Conservation (phyloP, 2,797 vertebrate species). For the Notolepis coatsorum region DNA sequence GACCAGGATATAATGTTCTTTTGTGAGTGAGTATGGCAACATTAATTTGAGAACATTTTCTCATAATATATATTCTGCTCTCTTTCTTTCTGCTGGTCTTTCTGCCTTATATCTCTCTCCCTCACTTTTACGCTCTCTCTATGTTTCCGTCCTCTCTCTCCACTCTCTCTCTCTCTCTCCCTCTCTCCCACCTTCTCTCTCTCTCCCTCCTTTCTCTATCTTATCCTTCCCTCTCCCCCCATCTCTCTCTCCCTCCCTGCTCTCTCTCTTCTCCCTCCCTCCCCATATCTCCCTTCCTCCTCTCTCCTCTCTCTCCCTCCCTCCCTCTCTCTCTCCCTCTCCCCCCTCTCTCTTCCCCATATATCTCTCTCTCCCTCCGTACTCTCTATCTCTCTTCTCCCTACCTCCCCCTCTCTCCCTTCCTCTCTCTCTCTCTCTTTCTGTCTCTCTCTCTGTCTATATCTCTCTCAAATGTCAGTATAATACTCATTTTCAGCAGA, state of each 20-base stretch:
- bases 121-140: background rate
- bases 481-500: slow-evolving; percentile 29
- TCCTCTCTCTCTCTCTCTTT: slow-evolving; percentile 29
- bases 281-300: too few species aligned
- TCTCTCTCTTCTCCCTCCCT: too few species aligned
- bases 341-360: slow-evolving; percentile 11
- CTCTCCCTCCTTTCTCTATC: too few species aligned
- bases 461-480: background rate
- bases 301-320: background rate
- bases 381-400: background rate
- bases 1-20: too few species aligned
- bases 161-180: slow-evolving; percentile 12
- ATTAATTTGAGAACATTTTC: too few species aligned
- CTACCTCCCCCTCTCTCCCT: slow-evolving; percentile 32
- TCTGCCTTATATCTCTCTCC: slow-evolving; percentile 5
- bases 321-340: slow-evolving; percentile 16
- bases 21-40: too few species aligned
- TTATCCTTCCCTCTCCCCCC: too few species aligned
- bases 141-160: background rate
- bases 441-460: too few species aligned
- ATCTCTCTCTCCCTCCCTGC: too few species aligned
- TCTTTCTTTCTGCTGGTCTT: slow-evolving; percentile 56
- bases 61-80: too few species aligned
- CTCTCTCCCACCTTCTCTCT: background rate
- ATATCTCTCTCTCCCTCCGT: too few species aligned